Percentiles rank a stretch among this genome's conserved stretches.
Evolutionary conservation across 1,140 invertebrate genomes (phyloP).

Genomic region (Diorhabda elongata): DNA sequence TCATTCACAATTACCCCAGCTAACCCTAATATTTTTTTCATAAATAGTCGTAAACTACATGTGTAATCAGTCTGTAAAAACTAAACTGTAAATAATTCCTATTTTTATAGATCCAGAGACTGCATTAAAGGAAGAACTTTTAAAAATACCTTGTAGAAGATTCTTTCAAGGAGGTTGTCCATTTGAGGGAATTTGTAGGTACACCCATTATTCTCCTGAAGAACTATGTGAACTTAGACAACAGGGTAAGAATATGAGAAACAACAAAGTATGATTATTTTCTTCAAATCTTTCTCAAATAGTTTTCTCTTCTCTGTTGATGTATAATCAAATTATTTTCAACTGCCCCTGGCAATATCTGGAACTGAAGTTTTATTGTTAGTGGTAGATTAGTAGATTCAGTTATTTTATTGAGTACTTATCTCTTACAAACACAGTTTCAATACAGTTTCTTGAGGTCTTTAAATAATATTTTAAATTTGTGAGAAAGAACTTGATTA

Average conservation of each 20-base stretch:
- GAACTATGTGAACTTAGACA: constrained; percentile 54
- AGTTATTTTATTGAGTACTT: too few relatives aligned
- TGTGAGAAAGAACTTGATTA: too few relatives aligned
- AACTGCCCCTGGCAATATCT: not conserved
- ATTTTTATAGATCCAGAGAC: constrained; percentile 52
- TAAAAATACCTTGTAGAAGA: constrained; percentile 57
- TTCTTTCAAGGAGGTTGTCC: constrained; percentile 54
- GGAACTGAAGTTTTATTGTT: too few relatives aligned
- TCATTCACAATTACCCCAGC: too few relatives aligned
- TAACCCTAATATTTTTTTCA: constrained; percentile 7
- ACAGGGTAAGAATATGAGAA: constrained; percentile 48
- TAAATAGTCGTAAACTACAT: too few relatives aligned
- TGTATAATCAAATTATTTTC: not conserved
- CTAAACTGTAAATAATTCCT: constrained; percentile 17
- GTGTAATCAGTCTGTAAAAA: not conserved
- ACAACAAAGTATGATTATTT: too few relatives aligned
- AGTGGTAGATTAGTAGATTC: too few relatives aligned
- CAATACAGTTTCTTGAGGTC: too few relatives aligned
- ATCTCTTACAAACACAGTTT: too few relatives aligned
- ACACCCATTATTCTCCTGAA: constrained; percentile 58
- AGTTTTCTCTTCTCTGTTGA: not conserved
- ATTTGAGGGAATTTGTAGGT: constrained; percentile 60
- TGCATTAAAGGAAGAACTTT: constrained; percentile 56
- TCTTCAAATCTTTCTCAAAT: not conserved
- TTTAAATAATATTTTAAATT: too few relatives aligned